Evolutionary conservation across 2,113 vertebrate species (phyloP).

Genomic region (Amphiprion ocellaris): DNA sequence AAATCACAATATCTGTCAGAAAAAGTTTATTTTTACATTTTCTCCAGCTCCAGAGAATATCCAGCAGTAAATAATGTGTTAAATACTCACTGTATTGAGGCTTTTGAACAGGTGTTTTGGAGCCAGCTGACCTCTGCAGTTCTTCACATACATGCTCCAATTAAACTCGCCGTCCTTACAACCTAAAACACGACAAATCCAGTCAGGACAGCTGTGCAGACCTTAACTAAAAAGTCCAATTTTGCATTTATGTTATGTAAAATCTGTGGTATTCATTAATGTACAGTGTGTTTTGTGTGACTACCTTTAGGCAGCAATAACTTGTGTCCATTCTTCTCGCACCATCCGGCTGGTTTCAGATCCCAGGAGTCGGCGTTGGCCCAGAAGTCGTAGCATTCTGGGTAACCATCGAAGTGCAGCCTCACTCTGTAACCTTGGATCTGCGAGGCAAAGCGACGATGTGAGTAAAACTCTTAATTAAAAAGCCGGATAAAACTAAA

Average conservation of each 20-base stretch:
- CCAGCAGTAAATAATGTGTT: neutral
- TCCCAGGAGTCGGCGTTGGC: constrained; percentile 92
- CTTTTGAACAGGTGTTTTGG: constrained; percentile 93
- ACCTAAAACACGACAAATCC: constrained; percentile 76
- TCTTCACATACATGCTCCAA: constrained; percentile 92
- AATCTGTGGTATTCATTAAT: neutral
- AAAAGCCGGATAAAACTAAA: neutral
- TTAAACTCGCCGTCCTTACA: constrained; percentile 93
- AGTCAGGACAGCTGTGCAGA: neutral
- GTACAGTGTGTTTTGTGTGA: neutral
- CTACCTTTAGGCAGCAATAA: constrained; percentile 92
- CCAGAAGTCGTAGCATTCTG: constrained; percentile 94
- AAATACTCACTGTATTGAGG: constrained; percentile 87
- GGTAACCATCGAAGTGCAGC: constrained; percentile 93
- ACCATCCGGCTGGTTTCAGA: constrained; percentile 92
- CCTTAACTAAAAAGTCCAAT: neutral
- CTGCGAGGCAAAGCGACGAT: constrained; percentile 60
- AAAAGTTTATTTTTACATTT: no score
- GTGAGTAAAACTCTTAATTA: neutral
- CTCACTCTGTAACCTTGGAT: constrained; percentile 90
- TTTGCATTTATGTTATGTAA: neutral
- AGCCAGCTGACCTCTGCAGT: constrained; percentile 90
- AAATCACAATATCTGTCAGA: no score
- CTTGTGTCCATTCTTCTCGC: constrained; percentile 92
- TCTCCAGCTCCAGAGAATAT: no score